Evolutionary conservation across 2,797 vertebrate genomes (phyloP), one percentile per base, ranked within the genome.

Genomic region (Myioborus melanocephalus): DNA sequence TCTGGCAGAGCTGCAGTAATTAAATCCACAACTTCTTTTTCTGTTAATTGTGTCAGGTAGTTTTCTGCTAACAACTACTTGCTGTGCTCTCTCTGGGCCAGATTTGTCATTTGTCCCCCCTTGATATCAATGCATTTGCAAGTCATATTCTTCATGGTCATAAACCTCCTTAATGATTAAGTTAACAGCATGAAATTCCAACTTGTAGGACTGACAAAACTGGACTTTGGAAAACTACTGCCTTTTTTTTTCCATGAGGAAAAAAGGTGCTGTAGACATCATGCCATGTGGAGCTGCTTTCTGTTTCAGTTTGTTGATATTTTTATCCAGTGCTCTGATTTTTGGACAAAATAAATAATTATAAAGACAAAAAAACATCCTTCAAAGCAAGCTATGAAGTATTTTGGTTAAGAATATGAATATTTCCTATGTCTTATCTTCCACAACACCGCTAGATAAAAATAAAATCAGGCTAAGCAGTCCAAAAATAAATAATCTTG

Each of bases 131-230:
- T 20, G 17, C 64, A 84, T 87, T 90, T 93, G 61, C 89, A 81
- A 89, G 69, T 83, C 75, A 50, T 89, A 80, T 60, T 70, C 65
- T 85, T 93, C 79, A 93, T 27, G n/a, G 60, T 91, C 84, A 94
- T 92, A 95, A 92, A 83, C 61, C 75, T 68, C 39, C 69, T 65
- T 78, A 87, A 68, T 22, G 9, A 81, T 75, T 89, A 92, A 68
- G 93, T 92, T 89, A 93, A 90, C n/a, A 71, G 43, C 57, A 89
- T 47, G 65, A 91, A 83, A 93, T 81, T 93, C 37, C 70, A 76
- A 50, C 35, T 47, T 44, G 35, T 35, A 64, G 26, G 16, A 92
- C 55, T 87, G 49, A 87, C 23, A 75, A 80, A 85, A 91, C 10
- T 21, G 28, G 75, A 57, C 47, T 69, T 86, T 0, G 2, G 47